These are phyloP conservation scores for Crossocerus cetratus DNA, from an alignment of 2,888 invertebrate species.

Conservation along the genomic window DNA sequence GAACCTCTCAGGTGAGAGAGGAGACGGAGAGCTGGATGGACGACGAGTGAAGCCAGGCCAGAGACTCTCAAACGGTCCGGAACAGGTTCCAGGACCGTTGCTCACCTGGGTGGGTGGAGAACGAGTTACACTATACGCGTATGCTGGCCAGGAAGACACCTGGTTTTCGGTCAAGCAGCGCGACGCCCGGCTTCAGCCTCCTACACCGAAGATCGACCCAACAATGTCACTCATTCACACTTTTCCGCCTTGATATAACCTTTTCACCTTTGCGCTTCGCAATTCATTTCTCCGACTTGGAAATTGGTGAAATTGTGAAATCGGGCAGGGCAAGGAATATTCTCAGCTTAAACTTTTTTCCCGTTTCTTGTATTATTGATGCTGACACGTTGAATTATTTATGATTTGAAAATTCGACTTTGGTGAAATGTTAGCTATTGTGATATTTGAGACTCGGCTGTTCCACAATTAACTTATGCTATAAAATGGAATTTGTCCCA, in stretches of 20 bases:
- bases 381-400: too few relatives aligned
- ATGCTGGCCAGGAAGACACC: constrained; percentile 65
- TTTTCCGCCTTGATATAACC: neutral
- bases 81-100: constrained; percentile 71
- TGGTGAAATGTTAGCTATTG: too few relatives aligned
- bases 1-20: constrained; percentile 11
- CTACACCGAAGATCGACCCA: neutral
- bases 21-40: constrained; percentile 44
- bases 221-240: neutral
- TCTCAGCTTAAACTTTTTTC: too few relatives aligned
- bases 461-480: too few relatives aligned
- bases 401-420: too few relatives aligned
- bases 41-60: constrained; percentile 56
- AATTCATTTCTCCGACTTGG: too few relatives aligned
- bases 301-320: too few relatives aligned
- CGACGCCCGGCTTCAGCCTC: constrained; percentile 6
- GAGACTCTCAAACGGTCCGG: constrained; percentile 70
- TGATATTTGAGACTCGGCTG: too few relatives aligned
- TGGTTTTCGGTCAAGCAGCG: constrained; percentile 62
- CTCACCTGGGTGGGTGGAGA: constrained; percentile 69
- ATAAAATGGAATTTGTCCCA: too few relatives aligned
- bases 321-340: too few relatives aligned
- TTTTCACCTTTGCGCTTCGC: too few relatives aligned
- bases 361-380: too few relatives aligned
- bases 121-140: constrained; percentile 65